A percentile compares a stretch with the other conserved stretches of the same genome.
phyloP scores from a whole-genome alignment of 2,888 invertebrate genomes.

The Panorpa germanica region DNA sequence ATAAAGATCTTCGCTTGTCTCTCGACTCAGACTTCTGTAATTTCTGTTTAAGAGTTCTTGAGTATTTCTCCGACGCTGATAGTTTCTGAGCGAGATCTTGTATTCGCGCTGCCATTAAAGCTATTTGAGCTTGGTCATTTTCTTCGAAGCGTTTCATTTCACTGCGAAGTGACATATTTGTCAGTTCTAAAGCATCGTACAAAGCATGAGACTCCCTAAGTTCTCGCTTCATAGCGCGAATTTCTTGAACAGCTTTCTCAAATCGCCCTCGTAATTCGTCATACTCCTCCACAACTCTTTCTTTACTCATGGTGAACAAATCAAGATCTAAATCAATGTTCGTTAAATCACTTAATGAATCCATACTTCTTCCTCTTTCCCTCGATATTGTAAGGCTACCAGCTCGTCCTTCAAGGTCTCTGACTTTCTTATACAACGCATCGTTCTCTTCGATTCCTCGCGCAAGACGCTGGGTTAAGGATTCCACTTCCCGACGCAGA shows the following conservation, averaged over 20 bases:
- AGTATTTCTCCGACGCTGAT: conserved; percentile 63
- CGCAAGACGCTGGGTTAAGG: conserved; percentile 42
- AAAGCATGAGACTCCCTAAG: conserved; percentile 60
- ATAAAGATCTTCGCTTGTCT: conserved; percentile 62
- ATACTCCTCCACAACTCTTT: conserved; percentile 63
- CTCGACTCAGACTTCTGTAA: conserved; percentile 56
- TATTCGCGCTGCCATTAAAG: conserved; percentile 64
- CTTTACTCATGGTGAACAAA: conserved; percentile 52
- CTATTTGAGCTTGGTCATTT: conserved; percentile 48
- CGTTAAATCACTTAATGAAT: conserved; percentile 63
- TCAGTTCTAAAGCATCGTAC: conserved; percentile 61
- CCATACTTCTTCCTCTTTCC: conserved; percentile 46
- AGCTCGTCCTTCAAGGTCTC: conserved; percentile 46
- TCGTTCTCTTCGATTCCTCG: conserved; percentile 65
- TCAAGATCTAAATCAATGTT: conserved; percentile 60
- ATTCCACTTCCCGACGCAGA: conserved; percentile 45
- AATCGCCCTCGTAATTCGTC: conserved; percentile 57
- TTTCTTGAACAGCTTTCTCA: conserved; percentile 67
- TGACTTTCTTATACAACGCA: conserved; percentile 44
- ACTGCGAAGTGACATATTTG: conserved; percentile 54
- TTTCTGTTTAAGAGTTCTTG: conserved; percentile 60
- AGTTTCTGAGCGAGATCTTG: conserved; percentile 70
- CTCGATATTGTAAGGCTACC: conserved; percentile 30
- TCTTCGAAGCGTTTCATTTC: conserved; percentile 47
- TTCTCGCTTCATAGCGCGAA: conserved; percentile 64